phyloP scores from a whole-genome alignment of 2,797 vertebrate genomes.

The Naso thynnoides region DNA sequence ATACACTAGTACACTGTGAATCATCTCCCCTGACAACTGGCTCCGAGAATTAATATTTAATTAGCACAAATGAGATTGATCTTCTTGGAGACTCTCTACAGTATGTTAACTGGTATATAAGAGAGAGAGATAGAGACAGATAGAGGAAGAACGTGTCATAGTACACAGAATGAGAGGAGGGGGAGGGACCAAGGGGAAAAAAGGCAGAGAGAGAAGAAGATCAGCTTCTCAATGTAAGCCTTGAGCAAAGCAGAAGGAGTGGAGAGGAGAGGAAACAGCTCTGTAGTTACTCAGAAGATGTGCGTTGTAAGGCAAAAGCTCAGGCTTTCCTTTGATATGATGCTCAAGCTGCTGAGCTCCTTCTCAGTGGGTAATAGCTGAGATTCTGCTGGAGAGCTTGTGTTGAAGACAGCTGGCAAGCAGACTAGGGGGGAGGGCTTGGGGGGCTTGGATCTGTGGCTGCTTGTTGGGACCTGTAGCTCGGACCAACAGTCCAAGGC shows the following conservation, averaged over 20 bases:
- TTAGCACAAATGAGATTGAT: conserved; percentile 80
- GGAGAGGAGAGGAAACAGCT: conserved; percentile 56
- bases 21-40: conserved; percentile 61
- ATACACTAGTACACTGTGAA: conserved; percentile 41
- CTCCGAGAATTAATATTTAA: conserved; percentile 79
- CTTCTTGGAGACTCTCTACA: conserved; percentile 69
- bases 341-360: conserved; percentile 78
- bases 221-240: conserved; percentile 65
- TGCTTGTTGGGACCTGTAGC: conserved; percentile 62
- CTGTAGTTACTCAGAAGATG: conserved; percentile 63
- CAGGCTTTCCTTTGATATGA: conserved; percentile 83
- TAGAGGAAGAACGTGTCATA: conserved; percentile 45
- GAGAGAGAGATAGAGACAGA: conserved; percentile 25
- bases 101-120: conserved; percentile 51
- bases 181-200: conserved; percentile 44
- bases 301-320: conserved; percentile 78
- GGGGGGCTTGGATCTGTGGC: neutral
- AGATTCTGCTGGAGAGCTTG: conserved; percentile 83
- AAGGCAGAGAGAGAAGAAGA: conserved; percentile 54
- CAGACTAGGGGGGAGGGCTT: neutral
- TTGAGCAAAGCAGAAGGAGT: conserved; percentile 64
- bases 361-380: conserved; percentile 84
- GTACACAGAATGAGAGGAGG: conserved; percentile 42
- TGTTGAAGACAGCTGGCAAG: conserved; percentile 37
- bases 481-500: conserved; percentile 47